phyloP scores from a whole-genome alignment of 1,140 invertebrate genomes.

The Acromyrmex charruanus region DNA sequence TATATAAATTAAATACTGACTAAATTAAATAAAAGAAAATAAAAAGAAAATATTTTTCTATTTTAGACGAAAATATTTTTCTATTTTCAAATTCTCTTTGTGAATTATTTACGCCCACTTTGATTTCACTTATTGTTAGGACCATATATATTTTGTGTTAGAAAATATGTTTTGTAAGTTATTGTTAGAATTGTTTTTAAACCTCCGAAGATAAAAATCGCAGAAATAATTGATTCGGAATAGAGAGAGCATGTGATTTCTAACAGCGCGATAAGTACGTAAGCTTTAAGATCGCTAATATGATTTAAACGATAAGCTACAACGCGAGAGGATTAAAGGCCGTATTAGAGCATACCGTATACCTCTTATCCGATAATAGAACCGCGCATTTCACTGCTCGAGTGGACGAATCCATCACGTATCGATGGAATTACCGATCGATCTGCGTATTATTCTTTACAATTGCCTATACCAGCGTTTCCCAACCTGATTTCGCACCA shows the following conservation, averaged over 20 bases:
- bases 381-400: constrained; percentile 7
- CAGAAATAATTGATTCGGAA: neutral
- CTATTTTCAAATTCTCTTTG: constrained; percentile 13
- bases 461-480: neutral
- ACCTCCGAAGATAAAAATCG: neutral
- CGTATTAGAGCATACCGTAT: neutral
- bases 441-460: constrained; percentile 20
- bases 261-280: constrained; percentile 6
- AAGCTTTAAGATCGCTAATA: constrained; percentile 13
- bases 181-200: neutral
- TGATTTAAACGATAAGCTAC: constrained; percentile 38
- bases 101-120: neutral
- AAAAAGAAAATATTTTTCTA: neutral
- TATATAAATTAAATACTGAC: neutral
- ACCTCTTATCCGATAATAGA: constrained; percentile 35
- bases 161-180: no score
- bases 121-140: neutral
- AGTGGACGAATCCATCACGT: constrained; percentile 18
- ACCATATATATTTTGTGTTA: no score
- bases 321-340: constrained; percentile 36
- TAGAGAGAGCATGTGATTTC: neutral
- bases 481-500: neutral
- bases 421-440: constrained; percentile 26
- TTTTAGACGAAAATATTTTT: neutral
- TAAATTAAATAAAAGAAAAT: neutral